phyloP scores from a whole-genome alignment of 2,888 invertebrate genomes.

The Baronia brevicornis region DNA sequence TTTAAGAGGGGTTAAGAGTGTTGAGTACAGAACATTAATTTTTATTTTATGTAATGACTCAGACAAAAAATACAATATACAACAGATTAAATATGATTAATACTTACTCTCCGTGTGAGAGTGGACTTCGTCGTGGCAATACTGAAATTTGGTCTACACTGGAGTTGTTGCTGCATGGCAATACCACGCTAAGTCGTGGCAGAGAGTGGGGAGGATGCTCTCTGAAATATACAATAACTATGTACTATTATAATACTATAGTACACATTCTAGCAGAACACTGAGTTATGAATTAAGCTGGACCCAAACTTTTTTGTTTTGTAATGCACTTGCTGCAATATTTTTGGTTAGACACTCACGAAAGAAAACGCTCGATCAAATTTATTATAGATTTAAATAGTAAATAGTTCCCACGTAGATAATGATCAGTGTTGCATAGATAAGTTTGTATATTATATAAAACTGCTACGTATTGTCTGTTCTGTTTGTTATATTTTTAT shows the following conservation, averaged over 20 bases:
- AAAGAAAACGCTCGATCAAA: no score
- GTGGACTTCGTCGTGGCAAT: constrained; percentile 25
- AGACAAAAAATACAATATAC: background rate
- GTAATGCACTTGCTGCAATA: no score
- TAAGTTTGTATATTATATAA: no score
- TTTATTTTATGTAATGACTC: constrained; percentile 8
- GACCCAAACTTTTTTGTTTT: constrained; percentile 7
- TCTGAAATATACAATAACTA: constrained; percentile 32
- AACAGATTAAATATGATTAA: background rate
- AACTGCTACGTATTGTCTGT: no score
- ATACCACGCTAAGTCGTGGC: constrained; percentile 56
- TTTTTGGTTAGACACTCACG: no score
- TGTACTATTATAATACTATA: no score
- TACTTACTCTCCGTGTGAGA: constrained; percentile 66
- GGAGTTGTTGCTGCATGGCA: constrained; percentile 51
- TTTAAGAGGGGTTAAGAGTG: no score
- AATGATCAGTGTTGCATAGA: no score
- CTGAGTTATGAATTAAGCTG: constrained; percentile 8
- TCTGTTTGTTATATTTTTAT: no score
- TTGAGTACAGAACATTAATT: no score
- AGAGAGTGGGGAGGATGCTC: constrained; percentile 52
- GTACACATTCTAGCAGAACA: constrained; percentile 1
- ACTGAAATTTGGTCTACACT: constrained; percentile 43
- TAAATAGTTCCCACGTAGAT: no score
- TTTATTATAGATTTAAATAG: no score